Evolutionary conservation across 2,797 vertebrate genomes (phyloP), one percentile per base, ranked within the genome.

Genomic region (Anolis apletophallus): DNA sequence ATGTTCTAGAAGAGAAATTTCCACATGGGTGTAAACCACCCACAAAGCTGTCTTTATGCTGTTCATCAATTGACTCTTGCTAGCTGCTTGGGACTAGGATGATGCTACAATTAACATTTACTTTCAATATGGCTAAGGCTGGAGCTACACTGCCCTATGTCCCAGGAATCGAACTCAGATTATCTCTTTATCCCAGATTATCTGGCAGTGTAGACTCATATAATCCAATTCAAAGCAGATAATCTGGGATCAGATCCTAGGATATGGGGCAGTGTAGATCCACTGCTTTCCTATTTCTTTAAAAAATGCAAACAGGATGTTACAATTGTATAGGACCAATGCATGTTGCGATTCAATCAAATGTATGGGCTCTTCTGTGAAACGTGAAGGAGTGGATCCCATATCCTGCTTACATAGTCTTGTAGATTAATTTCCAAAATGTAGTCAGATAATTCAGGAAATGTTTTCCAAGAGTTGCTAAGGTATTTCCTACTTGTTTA

Each of bases 1-100:
- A 26, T 67, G 72, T 87, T 40, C 36, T 88, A 69, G 73, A 55
- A 84, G 61, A 86, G 67, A 88, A 52, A 40, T 87, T 89, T 91
- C 81, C 83, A 57, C 67, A 88, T 85, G 86, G 34, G 46, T 89
- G 78, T 87, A 80, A 40, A 6, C 0, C 0, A 50, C 76, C 50
- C 52, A 6, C 36, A 80, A 46, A 86, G 46, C 87, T 90, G 88
- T 74, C 85, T 89, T 69, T 1, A 23, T 77, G 23, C 89, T 86
- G 29, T 81, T 88, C 88, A 86, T 46, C 5, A 13, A 90, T 54
- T 90, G 81, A 88, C 76, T 93, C 93, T 92, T 75, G 52, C 0
- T 89, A 86, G 86, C 84, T 90, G 64, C 34, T 54, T 85, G 83
- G 71, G 55, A 77, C 64, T 77, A 71, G 72, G 82, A 57, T 36